Evolutionary conservation across 2,113 vertebrate species (phyloP).

Genomic region (Bos indicus): DNA sequence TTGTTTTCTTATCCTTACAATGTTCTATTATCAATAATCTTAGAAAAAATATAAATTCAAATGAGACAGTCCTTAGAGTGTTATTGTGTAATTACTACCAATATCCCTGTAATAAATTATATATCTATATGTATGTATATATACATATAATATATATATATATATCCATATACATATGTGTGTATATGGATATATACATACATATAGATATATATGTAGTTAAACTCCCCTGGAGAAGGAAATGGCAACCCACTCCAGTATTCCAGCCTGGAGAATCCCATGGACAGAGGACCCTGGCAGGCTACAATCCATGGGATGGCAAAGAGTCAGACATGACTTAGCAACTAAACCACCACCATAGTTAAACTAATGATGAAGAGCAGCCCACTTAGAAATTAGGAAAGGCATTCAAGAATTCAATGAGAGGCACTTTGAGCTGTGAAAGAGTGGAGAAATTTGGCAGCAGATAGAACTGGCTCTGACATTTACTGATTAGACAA

Average conservation of each 20-base stretch:
- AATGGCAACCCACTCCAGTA: not conserved
- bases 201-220: not conserved
- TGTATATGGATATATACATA: not conserved
- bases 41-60: not conserved
- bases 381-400: not conserved
- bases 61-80: not conserved
- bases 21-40: not conserved
- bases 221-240: not conserved
- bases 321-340: not conserved
- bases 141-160: not conserved
- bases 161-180: fast-evolving
- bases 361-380: not conserved
- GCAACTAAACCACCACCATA: not conserved
- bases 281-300: not conserved
- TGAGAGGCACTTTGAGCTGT: not conserved
- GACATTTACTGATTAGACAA: not conserved
- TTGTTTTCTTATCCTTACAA: not conserved
- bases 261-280: not conserved
- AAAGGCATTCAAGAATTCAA: not conserved
- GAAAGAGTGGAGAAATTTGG: not conserved
- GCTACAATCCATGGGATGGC: not conserved
- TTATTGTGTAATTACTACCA: not conserved
- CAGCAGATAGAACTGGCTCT: not conserved
- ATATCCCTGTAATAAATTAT: not conserved
- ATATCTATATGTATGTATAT: not conserved